These are phyloP conservation scores for Gymnothorax reevesii DNA, from an alignment of 2,797 vertebrate genomes.

Conservation along the genomic window DNA sequence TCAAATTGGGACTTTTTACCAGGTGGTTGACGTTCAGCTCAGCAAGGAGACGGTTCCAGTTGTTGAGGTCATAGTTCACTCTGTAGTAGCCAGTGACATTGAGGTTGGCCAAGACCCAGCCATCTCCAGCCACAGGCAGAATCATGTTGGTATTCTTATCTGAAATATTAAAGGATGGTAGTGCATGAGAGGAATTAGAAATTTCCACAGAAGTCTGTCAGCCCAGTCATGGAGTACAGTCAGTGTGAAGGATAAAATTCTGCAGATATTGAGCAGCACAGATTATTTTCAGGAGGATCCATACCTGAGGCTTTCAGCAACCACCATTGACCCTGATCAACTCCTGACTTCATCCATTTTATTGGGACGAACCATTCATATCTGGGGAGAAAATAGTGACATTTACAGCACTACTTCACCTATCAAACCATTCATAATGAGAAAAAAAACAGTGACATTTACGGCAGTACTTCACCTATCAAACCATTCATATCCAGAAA, in stretches of 20 bases:
- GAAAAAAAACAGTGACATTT: too few species aligned
- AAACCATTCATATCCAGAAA: too few species aligned
- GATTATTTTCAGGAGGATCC: background rate
- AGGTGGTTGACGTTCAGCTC: slow-evolving; percentile 60
- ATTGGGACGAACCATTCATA: slow-evolving; percentile 88
- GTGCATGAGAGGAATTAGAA: background rate
- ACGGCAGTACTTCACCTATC: too few species aligned
- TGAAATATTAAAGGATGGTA: background rate
- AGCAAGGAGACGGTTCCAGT: slow-evolving; percentile 81
- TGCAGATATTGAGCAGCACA: background rate
- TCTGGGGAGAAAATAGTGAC: slow-evolving; percentile 57
- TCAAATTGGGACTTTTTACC: slow-evolving; percentile 55
- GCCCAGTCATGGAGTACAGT: background rate
- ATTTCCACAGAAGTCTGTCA: background rate
- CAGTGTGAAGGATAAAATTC: background rate
- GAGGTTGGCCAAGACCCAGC: slow-evolving; percentile 86
- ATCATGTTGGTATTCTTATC: slow-evolving; percentile 43
- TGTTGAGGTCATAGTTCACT: slow-evolving; percentile 87
- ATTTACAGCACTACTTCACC: too few species aligned
- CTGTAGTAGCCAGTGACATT: slow-evolving; percentile 84
- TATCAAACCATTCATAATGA: too few species aligned
- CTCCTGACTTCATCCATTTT: slow-evolving; percentile 64
- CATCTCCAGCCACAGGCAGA: fast-evolving
- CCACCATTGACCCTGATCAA: slow-evolving; percentile 60
- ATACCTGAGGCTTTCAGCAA: slow-evolving; percentile 68